Conservation (phyloP, 2,888 invertebrate genomes). For the Orchesellides sinensis region DNA sequence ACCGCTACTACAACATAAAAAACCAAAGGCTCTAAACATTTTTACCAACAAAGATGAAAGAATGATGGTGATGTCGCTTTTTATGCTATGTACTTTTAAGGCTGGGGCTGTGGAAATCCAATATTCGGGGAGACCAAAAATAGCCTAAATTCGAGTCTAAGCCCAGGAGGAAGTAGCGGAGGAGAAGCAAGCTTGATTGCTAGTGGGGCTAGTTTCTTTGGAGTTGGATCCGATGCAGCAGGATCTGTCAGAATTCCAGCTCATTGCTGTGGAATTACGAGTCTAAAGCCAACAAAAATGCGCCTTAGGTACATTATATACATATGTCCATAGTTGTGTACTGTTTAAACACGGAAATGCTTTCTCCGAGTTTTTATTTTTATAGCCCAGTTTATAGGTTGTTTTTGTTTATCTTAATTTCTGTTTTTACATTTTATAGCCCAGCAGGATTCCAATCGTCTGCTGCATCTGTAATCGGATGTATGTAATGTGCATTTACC, state of each 20-base stretch:
- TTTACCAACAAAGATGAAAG: too few relatives aligned
- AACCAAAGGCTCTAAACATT: too few relatives aligned
- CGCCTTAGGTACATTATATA: conserved; percentile 75
- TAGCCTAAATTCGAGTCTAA: conserved; percentile 76
- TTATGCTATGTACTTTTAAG: conserved; percentile 40
- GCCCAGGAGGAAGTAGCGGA: conserved; percentile 78
- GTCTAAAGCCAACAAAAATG: conserved; percentile 77
- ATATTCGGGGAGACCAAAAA: conserved; percentile 77
- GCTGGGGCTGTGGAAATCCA: conserved; percentile 76
- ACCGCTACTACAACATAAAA: too few relatives aligned
- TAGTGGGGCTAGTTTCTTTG: conserved; percentile 77
- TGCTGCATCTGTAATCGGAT: conserved; percentile 52
- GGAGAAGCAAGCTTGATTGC: conserved; percentile 77
- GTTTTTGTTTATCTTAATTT: too few relatives aligned
- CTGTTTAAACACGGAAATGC: too few relatives aligned
- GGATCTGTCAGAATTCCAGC: conserved; percentile 79
- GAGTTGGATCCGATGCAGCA: conserved; percentile 78
- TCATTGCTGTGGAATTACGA: conserved; percentile 78
- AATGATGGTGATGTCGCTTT: too few relatives aligned
- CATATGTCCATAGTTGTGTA: too few relatives aligned
- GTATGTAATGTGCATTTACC: conserved; percentile 23
- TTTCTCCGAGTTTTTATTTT: too few relatives aligned
- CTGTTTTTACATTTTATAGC: too few relatives aligned
- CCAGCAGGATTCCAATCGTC: conserved; percentile 42
- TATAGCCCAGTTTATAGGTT: background rate